These are phyloP conservation scores for Gallinago media DNA, from an alignment of 2,113 vertebrate species.

Conservation along the genomic window DNA sequence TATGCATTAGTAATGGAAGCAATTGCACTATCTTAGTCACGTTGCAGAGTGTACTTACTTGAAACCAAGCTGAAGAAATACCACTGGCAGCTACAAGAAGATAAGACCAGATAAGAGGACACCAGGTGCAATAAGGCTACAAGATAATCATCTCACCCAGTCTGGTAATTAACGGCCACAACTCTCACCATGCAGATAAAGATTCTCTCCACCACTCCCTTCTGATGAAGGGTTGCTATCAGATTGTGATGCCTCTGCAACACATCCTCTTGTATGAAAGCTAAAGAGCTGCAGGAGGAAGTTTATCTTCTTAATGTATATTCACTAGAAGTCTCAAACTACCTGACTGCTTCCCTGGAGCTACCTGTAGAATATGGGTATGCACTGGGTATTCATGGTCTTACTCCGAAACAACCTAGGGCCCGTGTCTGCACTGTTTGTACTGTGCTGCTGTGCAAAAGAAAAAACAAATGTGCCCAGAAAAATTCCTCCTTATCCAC, in stretches of 20 bases:
- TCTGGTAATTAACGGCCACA: background rate
- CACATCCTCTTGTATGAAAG: background rate
- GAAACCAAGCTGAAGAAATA: slow-evolving; percentile 5
- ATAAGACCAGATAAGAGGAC: background rate
- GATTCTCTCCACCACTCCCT: background rate
- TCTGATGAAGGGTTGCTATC: background rate
- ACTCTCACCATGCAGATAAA: background rate
- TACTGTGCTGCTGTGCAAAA: background rate
- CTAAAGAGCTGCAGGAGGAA: background rate
- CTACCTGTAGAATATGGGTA: background rate
- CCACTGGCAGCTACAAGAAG: background rate
- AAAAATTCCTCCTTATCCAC: background rate
- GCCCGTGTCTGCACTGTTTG: background rate
- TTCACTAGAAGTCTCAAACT: background rate
- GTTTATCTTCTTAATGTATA: background rate
- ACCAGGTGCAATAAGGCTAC: background rate
- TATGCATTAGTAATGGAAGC: background rate
- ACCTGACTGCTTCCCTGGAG: background rate
- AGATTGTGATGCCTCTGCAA: background rate
- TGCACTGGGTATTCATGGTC: background rate
- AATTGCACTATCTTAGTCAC: background rate
- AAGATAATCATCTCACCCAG: background rate
- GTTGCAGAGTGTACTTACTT: background rate
- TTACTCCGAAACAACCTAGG: background rate
- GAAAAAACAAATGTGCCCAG: background rate